Conservation (phyloP, 2,113 vertebrate species). For the Eublepharis macularius region DNA sequence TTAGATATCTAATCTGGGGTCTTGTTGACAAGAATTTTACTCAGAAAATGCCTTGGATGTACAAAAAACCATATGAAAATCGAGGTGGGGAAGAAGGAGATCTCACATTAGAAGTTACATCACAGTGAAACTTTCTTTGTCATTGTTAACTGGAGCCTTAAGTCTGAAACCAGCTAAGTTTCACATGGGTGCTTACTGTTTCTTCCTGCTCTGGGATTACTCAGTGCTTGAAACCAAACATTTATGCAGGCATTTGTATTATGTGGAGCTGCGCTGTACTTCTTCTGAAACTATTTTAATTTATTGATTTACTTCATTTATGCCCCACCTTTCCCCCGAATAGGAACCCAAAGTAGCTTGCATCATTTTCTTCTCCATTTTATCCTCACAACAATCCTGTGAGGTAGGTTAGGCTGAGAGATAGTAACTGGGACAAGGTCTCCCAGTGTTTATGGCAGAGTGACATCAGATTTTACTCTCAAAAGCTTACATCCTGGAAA, state of each 20-base stretch:
- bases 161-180: conserved; percentile 6
- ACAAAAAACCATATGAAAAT: not conserved
- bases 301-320: too few relatives aligned
- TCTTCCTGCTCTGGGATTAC: not conserved
- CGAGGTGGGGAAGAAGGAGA: not conserved
- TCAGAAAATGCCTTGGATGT: not conserved
- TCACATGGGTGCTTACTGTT: not conserved
- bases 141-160: not conserved
- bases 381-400: too few relatives aligned
- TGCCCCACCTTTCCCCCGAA: too few relatives aligned
- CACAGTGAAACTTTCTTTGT: not conserved
- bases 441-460: too few relatives aligned
- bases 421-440: too few relatives aligned
- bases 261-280: not conserved
- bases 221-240: not conserved
- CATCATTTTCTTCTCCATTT: too few relatives aligned
- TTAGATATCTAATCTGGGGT: not conserved
- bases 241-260: not conserved
- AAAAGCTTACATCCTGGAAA: too few relatives aligned
- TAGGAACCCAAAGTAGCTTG: too few relatives aligned
- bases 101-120: not conserved
- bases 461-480: too few relatives aligned
- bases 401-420: too few relatives aligned
- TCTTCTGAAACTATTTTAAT: not conserved
- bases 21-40: not conserved